Evolutionary conservation across 2,113 vertebrate genomes (phyloP).

Genomic region (Pteropus alecto): DNA sequence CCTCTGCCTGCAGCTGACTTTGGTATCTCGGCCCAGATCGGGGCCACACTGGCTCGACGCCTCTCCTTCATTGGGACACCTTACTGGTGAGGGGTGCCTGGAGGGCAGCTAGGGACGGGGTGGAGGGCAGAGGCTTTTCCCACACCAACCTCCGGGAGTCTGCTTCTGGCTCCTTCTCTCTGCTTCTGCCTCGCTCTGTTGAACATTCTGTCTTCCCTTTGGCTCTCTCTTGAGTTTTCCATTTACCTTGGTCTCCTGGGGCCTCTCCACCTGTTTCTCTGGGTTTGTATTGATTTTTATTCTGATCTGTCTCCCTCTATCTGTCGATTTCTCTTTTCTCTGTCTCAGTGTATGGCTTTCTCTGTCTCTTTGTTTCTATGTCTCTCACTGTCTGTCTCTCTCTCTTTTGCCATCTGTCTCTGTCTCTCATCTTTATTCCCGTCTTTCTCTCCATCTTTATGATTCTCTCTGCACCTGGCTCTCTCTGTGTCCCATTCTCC

Average conservation of each 20-base stretch:
- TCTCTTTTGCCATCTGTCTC: not conserved
- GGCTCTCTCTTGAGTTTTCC: not conserved
- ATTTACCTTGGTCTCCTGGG: not conserved
- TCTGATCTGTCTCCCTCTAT: not conserved
- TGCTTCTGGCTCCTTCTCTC: not conserved
- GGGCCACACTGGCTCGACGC: conserved; percentile 90
- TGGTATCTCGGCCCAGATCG: conserved; percentile 94
- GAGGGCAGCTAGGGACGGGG: not conserved
- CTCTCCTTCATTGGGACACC: conserved; percentile 96
- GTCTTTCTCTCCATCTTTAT: not conserved
- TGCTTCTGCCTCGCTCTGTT: not conserved
- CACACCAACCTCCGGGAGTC: not conserved
- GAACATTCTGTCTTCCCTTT: not conserved
- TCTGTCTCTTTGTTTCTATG: not conserved
- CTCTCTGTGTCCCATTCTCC: not conserved
- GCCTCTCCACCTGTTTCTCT: not conserved
- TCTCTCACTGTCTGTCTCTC: not conserved
- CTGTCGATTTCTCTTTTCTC: not conserved
- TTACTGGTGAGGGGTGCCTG: conserved; percentile 87
- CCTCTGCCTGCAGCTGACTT: conserved; percentile 87
- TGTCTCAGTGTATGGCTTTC: not conserved
- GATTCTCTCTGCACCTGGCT: not conserved
- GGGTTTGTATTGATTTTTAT: not conserved
- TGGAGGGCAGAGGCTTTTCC: not conserved
- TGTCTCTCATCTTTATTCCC: not conserved